Conservation (phyloP, 1,140 invertebrate genomes). For the Caenorhabditis tropicalis region DNA sequence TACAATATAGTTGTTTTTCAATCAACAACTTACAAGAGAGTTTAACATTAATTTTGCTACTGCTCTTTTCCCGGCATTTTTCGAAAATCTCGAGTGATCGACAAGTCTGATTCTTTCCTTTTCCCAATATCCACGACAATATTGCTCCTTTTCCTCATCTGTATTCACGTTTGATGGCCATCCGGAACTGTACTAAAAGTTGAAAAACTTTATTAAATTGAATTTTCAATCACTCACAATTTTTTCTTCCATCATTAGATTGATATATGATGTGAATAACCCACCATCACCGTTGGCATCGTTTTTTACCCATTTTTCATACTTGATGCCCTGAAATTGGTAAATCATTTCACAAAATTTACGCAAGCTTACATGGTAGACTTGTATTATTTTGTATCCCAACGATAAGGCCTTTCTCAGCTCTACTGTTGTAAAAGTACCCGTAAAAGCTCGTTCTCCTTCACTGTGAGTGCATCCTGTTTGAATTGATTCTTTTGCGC, state of each 20-base stretch:
- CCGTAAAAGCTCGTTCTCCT: background rate
- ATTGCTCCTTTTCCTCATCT: background rate
- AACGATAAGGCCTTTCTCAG: background rate
- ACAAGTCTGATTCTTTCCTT: background rate
- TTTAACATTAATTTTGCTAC: background rate
- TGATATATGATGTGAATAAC: too few relatives aligned
- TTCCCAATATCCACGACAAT: background rate
- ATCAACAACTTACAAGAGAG: background rate
- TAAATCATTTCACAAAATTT: too few relatives aligned
- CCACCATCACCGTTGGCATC: too few relatives aligned
- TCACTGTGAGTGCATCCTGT: background rate
- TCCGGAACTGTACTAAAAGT: background rate
- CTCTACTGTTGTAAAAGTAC: background rate
- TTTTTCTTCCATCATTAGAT: background rate
- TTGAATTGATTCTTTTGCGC: background rate
- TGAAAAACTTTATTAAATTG: background rate
- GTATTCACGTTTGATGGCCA: background rate
- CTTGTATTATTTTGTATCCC: background rate
- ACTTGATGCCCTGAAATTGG: too few relatives aligned
- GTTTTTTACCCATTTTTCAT: too few relatives aligned
- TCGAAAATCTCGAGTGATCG: background rate
- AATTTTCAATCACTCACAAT: background rate
- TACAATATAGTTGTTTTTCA: too few relatives aligned
- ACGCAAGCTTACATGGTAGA: background rate
- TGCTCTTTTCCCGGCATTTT: background rate